Percentiles rank a stretch among this genome's conserved stretches.
phyloP scores from a whole-genome alignment of 2,797 vertebrate species.

The Spatula clypeata region DNA sequence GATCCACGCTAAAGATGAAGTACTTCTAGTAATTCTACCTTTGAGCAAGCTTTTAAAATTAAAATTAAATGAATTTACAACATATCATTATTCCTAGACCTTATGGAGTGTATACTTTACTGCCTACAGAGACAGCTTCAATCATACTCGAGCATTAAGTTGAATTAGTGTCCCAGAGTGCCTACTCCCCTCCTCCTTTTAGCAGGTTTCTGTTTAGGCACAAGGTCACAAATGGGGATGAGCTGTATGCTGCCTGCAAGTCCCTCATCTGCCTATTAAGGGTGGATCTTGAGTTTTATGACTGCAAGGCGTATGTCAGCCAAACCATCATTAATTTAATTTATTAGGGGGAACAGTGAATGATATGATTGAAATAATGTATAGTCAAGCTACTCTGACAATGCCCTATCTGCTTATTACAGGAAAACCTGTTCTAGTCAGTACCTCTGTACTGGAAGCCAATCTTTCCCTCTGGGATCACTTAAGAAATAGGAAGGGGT shows the following conservation, averaged over 20 bases:
- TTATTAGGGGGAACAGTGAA: slow-evolving; percentile 24
- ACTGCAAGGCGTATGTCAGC: slow-evolving; percentile 42
- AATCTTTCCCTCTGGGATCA: neutral
- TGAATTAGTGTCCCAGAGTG: slow-evolving; percentile 53
- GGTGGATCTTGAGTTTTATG: slow-evolving; percentile 21
- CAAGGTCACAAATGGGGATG: slow-evolving; percentile 57
- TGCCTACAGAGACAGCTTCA: slow-evolving; percentile 29
- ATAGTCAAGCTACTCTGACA: neutral
- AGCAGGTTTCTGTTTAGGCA: slow-evolving; percentile 16
- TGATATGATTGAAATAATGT: slow-evolving; percentile 1
- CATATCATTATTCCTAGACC: slow-evolving; percentile 26
- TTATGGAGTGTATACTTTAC: slow-evolving; percentile 1
- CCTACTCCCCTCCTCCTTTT: neutral
- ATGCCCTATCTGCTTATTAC: neutral
- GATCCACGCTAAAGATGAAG: neutral
- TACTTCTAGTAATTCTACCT: slow-evolving; percentile 23
- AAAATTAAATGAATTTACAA: slow-evolving; percentile 56
- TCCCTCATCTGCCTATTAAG: slow-evolving; percentile 53
- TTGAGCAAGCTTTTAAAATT: slow-evolving; percentile 42
- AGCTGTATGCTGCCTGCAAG: neutral
- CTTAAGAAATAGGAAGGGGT: neutral
- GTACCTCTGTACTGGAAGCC: neutral
- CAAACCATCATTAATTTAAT: slow-evolving; percentile 49
- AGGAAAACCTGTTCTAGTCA: neutral
- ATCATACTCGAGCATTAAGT: slow-evolving; percentile 22